Base-by-base conservation (phyloP, 2,797 vertebrate genomes). In the Malurus leucopterus region DNA sequence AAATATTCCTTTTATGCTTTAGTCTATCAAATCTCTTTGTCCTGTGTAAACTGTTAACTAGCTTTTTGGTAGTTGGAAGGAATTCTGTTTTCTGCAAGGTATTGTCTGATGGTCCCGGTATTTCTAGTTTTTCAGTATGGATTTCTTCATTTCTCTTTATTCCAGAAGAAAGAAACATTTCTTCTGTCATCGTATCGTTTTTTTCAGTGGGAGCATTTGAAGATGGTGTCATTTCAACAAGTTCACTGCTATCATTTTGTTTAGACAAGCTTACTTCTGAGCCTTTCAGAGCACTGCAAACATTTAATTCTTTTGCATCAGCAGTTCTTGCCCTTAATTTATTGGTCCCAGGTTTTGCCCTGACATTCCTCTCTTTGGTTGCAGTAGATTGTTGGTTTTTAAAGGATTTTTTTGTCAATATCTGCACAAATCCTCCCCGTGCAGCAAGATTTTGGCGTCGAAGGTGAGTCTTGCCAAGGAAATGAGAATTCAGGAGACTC, bases 391-490 rank as follows among this genome's bases (percentile, higher is more conserved):
- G 79, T 34, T 90, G 96, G 3, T 90, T 96, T 82, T 92, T 92
- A 75, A 95, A 93, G 27, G 94, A 67, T 29, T 95, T 97, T 91
- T 97, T 97, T 62, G 92, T 95, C 71, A 93, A 46, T 59, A 85
- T 87, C 80, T 92, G 97, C 84, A 95, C 97, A 76, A 96, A 93
- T 53, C 97, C 96, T 86, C 97, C 97, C 46, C 96, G 96, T 47
- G 98, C 96, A 75, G 81, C 94, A 38, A 95, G 93, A 53, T 95
- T 97, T 94, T 98, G 96, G 30, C 95, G 95, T 73, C 96, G 95
- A 69, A 97, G 96, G 63, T 97, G 97, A 0, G 96, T 97, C 73
- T 97, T 97, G n/a, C 97, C 95, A 62, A 96, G 96, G 72, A 89
- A 95, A 88, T 97, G 97, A 62, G 96, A 92, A 26, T 94, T 96